phyloP scores from a whole-genome alignment of 2,888 invertebrate species.

The Tortrix viridana region DNA sequence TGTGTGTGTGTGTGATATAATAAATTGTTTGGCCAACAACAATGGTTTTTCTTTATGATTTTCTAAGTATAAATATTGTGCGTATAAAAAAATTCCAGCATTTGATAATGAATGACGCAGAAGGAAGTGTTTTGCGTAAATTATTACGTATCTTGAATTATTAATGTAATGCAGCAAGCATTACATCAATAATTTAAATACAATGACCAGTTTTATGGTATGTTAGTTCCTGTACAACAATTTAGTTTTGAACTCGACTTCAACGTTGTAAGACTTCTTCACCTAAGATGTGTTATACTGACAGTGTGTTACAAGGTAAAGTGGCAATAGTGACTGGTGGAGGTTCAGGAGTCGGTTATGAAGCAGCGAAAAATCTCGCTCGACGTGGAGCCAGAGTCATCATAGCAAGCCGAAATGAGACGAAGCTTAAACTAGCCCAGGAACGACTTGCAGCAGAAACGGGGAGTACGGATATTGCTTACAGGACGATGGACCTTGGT shows the following conservation, averaged over 20 bases:
- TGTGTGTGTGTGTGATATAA: no score
- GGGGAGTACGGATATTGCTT: constrained; percentile 60
- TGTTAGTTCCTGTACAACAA: constrained; percentile 6
- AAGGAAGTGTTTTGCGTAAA: background rate
- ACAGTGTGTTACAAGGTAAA: constrained; percentile 62
- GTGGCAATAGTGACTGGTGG: constrained; percentile 73
- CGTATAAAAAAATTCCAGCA: background rate
- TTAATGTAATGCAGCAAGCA: no score
- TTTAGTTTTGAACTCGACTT: constrained; percentile 8
- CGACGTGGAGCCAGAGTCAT: constrained; percentile 76
- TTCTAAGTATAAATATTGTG: background rate
- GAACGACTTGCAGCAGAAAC: constrained; percentile 60
- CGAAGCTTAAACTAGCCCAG: constrained; percentile 66
- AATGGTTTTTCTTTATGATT: no score
- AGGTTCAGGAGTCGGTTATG: constrained; percentile 73
- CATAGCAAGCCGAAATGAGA: constrained; percentile 79
- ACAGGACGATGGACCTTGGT: constrained; percentile 68
- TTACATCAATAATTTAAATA: constrained; percentile 15
- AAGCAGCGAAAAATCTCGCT: constrained; percentile 74
- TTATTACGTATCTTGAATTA: no score
- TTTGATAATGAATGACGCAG: background rate
- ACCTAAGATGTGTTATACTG: constrained; percentile 55
- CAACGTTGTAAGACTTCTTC: constrained; percentile 42
- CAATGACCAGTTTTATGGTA: constrained; percentile 1
- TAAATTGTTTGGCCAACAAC: no score